These are phyloP conservation scores for Botia almorhae DNA, from an alignment of 2,797 vertebrate genomes.

Conservation along the genomic window DNA sequence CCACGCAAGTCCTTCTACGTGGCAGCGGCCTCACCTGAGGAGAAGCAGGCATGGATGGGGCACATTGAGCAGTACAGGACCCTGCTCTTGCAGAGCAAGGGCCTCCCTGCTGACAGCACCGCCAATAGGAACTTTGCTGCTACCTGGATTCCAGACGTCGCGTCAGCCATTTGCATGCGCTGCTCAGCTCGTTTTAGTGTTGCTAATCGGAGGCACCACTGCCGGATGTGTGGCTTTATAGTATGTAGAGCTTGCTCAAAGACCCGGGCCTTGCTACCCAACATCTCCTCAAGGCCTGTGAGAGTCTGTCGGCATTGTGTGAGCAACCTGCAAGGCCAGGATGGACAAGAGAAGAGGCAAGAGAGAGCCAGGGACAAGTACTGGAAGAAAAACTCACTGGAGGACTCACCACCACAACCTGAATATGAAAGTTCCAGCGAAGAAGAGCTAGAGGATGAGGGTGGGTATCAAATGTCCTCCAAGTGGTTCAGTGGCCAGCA, in stretches of 20 bases:
- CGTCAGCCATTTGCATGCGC: slow-evolving; percentile 89
- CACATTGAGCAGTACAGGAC: slow-evolving; percentile 82
- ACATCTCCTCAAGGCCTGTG: slow-evolving; percentile 80
- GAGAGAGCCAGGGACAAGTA: slow-evolving; percentile 37
- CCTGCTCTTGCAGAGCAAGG: slow-evolving; percentile 68
- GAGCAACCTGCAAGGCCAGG: slow-evolving; percentile 60
- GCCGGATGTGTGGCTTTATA: slow-evolving; percentile 89
- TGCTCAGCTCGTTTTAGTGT: slow-evolving; percentile 82
- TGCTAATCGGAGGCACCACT: slow-evolving; percentile 87
- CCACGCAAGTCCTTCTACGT: slow-evolving; percentile 91
- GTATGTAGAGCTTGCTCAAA: slow-evolving; percentile 89
- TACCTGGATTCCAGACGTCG: slow-evolving; percentile 87
- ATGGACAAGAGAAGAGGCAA: neutral
- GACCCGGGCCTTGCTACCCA: slow-evolving; percentile 75
- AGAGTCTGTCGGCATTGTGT: slow-evolving; percentile 84
- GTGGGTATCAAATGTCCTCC: slow-evolving; percentile 31
- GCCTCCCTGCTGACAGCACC: slow-evolving; percentile 52
- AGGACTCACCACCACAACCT: neutral
- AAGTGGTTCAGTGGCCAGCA: slow-evolving; percentile 45
- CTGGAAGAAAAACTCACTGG: slow-evolving; percentile 33
- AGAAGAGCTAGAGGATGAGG: slow-evolving; percentile 70
- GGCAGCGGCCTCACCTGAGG: slow-evolving; percentile 77
- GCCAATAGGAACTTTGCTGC: slow-evolving; percentile 73
- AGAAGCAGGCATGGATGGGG: slow-evolving; percentile 88
- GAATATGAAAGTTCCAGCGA: slow-evolving; percentile 73